Base-by-base conservation (phyloP, 2,888 invertebrate species). In the Odontomyia ornata region DNA sequence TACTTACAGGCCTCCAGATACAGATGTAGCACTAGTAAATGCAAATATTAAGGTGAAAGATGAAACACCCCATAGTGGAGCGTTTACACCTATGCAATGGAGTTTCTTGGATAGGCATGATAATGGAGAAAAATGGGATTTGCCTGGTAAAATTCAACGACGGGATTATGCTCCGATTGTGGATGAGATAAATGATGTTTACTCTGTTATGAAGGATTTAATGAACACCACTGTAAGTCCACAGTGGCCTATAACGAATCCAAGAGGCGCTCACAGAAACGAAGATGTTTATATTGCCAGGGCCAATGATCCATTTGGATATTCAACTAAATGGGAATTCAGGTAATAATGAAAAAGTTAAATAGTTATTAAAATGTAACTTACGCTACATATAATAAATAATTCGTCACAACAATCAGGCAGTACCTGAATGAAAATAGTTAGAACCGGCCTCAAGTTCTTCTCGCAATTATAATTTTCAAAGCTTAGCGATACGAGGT, bases 241-340 rank as follows among this genome's bases (percentile, higher is more conserved):
- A 15, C 77, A 75, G 7, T 82, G 80, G 79, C 79, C 79, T 7
- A 77, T 81, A 43, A 80, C 81, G 9, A 80, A 47, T 5, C 77
- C 43, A 21, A 65, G 79, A 43, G 46, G 47, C 4, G 52, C 56
- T 1, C 81, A 82, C 77, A 71, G 62, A 4, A 80, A 81, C 75
- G 65, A 76, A 13, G 83, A 85, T 77, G 81, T 86, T 13, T 86
- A 84, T 52, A 82, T 86, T 67, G 86, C 83, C 0, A 80, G 86
- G 47, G 84, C 83, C 2, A 86, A 86, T 77, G 84, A 86, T 82
- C 86, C 86, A 0, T 86, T 86, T 77, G 86, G 86, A 0, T 83
- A 83, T 80, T 86, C 87, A 46, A 85, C 85, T 78, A 84, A 83
- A 75, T 86, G 86, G 86, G 80, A 82, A 25, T 76, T 82, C 1